Base-by-base conservation (phyloP, 2,113 vertebrate genomes). In the Malurus cyaneus region DNA sequence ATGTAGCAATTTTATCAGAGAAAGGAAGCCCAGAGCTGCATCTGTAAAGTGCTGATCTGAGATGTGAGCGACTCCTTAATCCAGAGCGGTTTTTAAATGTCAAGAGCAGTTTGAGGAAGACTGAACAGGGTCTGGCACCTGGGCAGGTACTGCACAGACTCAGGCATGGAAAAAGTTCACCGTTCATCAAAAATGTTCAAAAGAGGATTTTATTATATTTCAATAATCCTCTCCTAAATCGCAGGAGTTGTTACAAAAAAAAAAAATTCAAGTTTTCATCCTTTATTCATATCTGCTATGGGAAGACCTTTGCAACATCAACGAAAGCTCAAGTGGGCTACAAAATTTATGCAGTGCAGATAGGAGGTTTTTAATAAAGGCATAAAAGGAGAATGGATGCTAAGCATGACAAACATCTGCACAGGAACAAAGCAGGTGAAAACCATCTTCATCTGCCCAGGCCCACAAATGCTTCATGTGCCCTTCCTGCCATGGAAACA, bases 391-490 rank as follows among this genome's bases (percentile, higher is more conserved):
- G 49, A 74, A 86, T 59, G 52, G 52, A 56, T 86, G 25, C 13
- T 86, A 70, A 89, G 53, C 56, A 91, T 78, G 71, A 90, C 42
- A 65, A 92, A 83, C 67, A 85, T 80, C 87, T 89, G 89, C 56
- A 49, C 36, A 67, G 90, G 86, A 94, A 93, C 86, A 95, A 94
- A 93, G 56, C 77, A 76, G 39, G 61, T 91, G 77, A 86, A 95
- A 95, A 80, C 73, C 56, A 53, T 62, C 73, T 89, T 95, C 39
- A 82, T 86, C 71, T 79, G 54, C 52, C 56, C 41, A 82, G 53
- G 41, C 36, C 59, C 72, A 66, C 34, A 83, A 80, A 78, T 73
- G 28, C 14, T 91, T 32, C 6, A 11, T 82, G 21, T 11, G 5
- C 50, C 47, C 42, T 94, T 96, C 59, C 50, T 87, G 80, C 52